Percentiles rank a stretch among this genome's conserved stretches.
These are phyloP conservation scores for Trichomalopsis sarcophagae DNA, from an alignment of 1,140 invertebrate genomes.

Conservation along the genomic window DNA sequence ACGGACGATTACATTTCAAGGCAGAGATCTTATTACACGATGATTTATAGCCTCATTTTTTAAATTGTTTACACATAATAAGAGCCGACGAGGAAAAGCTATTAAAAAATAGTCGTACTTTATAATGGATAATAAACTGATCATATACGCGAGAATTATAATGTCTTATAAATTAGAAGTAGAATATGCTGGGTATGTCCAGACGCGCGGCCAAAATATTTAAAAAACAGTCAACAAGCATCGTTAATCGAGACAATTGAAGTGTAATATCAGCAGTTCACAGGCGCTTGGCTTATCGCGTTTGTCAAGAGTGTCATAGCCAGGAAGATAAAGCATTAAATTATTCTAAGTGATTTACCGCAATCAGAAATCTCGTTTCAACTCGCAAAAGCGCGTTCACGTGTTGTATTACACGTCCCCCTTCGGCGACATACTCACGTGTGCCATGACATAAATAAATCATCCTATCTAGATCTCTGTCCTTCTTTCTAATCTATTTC, in stretches of 20 bases:
- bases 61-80: not conserved
- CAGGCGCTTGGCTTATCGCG: not conserved
- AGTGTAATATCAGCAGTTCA: not conserved
- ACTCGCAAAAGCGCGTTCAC: not conserved
- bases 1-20: not conserved
- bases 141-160: no score
- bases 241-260: no score
- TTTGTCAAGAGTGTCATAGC: not conserved
- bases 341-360: not conserved
- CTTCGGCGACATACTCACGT: not conserved
- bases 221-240: no score
- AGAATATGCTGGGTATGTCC: not conserved
- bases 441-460: conserved; percentile 14
- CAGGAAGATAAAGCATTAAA: not conserved
- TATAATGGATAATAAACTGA: no score
- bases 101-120: no score
- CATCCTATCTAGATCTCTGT: not conserved
- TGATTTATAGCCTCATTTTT: not conserved
- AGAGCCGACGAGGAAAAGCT: no score
- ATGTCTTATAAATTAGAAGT: not conserved
- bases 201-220: not conserved
- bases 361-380: not conserved
- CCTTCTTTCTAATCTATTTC: not conserved
- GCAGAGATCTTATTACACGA: not conserved
- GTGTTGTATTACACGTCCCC: not conserved